Evolutionary conservation across 2,888 invertebrate genomes (phyloP), one percentile per base, ranked within the genome.

Genomic region (Plagiodera versicolora): DNA sequence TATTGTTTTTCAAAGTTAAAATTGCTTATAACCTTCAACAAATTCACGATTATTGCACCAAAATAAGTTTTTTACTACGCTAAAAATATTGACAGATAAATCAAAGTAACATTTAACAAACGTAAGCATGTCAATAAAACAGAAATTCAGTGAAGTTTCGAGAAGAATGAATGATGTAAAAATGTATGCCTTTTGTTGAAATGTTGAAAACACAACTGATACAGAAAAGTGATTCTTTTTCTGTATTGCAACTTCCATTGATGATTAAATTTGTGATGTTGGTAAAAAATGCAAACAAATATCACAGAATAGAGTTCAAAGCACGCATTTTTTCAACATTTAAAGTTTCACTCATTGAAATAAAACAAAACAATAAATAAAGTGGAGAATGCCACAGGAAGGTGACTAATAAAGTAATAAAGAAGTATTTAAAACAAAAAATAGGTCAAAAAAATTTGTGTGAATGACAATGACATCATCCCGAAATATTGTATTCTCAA

Each of bases 31-130:
- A 52, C 35, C 32, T 24, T 24, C 24, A 24, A 24, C 6, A 6
- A 24, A 24, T 24, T 24, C 9, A 44, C 53, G 28, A 17, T 30
- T 61, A 61, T 61, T 61, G 61, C 61, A 57, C 57, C 56, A 61
- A 52, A 44, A 54, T 57, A 11, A 39, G 44, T 18, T 50, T 49
- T 57, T 57, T 18, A 9, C 47, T 14, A 44, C 8, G 16, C 14
- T 10, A 16, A 52, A 30, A 3, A 49, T 14, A 49, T 17, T 16
- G 30, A 30, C 30, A 9, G 1, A 28, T 28, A 49, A 11, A 5
- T 1, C 16, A 24, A 49, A 14, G n/a, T 49, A 17, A 50, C 45
- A 59, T 48, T 44, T 45, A 16, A 50, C 20, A 47, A 52, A 56
- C 52, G 50, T 52, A 60, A 56, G 51, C 55, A 56, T 39, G 35